A percentile compares a stretch with the other conserved stretches of the same genome.
Evolutionary conservation across 37 sponge, comb jelly and placozoan species (phyloP).

Genomic region (Cliona cf. orientalis): DNA sequence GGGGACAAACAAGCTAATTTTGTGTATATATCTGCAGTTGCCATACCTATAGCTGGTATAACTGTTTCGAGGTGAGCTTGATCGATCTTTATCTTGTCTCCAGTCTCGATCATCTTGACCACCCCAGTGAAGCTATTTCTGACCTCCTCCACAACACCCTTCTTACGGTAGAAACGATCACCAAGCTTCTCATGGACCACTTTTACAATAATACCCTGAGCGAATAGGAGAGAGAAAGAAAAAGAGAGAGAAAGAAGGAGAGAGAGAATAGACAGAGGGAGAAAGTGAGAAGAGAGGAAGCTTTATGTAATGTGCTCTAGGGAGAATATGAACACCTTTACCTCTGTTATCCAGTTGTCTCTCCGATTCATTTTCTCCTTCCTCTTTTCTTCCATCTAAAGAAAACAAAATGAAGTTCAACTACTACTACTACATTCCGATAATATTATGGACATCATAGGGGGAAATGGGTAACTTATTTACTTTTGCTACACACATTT

Average conservation of each 20-base stretch:
- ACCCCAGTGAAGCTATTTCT: constrained; percentile 77
- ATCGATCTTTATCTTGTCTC: constrained; percentile 82
- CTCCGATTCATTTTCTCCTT: constrained; percentile 77
- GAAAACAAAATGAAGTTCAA: too few species aligned
- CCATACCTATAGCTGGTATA: constrained; percentile 91
- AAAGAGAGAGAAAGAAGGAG: too few species aligned
- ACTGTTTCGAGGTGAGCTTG: constrained; percentile 98
- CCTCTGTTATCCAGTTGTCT: constrained; percentile 76
- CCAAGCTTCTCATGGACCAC: constrained; percentile 89
- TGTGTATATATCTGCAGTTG: too few species aligned
- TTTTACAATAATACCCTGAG: constrained; percentile 94
- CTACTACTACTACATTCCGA: too few species aligned
- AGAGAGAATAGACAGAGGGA: too few species aligned
- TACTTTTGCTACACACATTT: not conserved
- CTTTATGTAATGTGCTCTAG: too few species aligned
- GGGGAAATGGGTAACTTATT: not conserved
- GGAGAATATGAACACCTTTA: too few species aligned
- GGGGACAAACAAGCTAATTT: too few species aligned
- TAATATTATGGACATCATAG: too few species aligned
- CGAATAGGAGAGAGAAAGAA: too few species aligned
- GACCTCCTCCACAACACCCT: constrained; percentile 82
- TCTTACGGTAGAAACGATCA: constrained; percentile 81
- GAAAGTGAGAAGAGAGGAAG: too few species aligned
- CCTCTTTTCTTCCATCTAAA: constrained; percentile 81
- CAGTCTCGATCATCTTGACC: constrained; percentile 80